Conservation (phyloP, 1,140 invertebrate species). For the Arctopsyche grandis region DNA sequence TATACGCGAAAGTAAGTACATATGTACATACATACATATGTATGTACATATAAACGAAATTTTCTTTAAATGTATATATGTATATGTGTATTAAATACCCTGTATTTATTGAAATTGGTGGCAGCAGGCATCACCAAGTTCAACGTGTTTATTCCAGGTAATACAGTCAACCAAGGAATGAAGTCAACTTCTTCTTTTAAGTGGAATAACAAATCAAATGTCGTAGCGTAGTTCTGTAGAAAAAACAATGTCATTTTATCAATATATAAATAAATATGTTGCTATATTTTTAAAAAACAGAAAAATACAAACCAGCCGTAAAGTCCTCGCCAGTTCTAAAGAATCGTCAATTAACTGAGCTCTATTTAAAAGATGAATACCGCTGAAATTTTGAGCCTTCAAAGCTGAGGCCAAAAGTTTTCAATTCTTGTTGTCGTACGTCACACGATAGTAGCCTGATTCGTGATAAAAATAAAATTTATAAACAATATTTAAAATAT, state of each 20-base stretch:
- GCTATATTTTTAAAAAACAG: background rate
- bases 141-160: constrained; percentile 59
- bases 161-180: constrained; percentile 70
- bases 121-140: constrained; percentile 58
- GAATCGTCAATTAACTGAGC: constrained; percentile 83
- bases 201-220: constrained; percentile 67
- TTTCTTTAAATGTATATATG: too few relatives aligned
- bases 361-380: constrained; percentile 76
- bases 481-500: background rate
- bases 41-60: too few relatives aligned
- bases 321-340: constrained; percentile 72
- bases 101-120: background rate
- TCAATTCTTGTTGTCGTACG: constrained; percentile 70
- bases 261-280: background rate
- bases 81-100: background rate
- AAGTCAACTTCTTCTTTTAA: constrained; percentile 69
- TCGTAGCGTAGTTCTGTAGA: constrained; percentile 58
- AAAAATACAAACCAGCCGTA: constrained; percentile 60
- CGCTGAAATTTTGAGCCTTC: constrained; percentile 56
- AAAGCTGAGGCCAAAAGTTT: constrained; percentile 62
- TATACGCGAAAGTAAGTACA: background rate
- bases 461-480: background rate
- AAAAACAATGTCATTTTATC: background rate
- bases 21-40: too few relatives aligned
- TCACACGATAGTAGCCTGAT: constrained; percentile 71